Evolutionary conservation across 2,113 vertebrate genomes (phyloP).

Genomic region (Trinectes maculatus): DNA sequence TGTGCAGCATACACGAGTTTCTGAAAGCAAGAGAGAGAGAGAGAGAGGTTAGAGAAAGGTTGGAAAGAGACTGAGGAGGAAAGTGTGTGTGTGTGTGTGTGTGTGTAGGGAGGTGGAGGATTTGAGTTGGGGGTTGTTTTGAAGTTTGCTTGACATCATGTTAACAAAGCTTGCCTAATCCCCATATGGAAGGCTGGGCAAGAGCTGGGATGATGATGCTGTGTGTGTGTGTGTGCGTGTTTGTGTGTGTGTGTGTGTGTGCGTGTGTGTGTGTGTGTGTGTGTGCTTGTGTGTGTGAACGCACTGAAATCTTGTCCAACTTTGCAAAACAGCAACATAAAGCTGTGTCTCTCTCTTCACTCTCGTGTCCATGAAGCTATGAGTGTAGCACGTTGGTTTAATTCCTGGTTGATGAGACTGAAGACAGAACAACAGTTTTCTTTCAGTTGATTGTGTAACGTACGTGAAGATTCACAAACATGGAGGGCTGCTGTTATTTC

Average conservation of each 20-base stretch:
- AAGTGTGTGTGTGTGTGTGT: constrained; percentile 9
- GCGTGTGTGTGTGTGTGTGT: neutral
- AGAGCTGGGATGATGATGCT: constrained; percentile 31
- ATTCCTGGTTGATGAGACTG: constrained; percentile 8
- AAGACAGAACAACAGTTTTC: no score
- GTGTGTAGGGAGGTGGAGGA: constrained; percentile 14
- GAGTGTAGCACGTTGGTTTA: constrained; percentile 1
- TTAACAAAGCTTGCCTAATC: constrained; percentile 74
- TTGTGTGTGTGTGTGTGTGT: constrained; percentile 14
- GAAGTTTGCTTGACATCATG: constrained; percentile 73
- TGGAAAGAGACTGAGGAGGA: no score
- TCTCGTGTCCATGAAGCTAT: constrained; percentile 2
- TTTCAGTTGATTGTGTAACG: no score
- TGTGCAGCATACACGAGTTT: no score
- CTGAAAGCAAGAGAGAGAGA: constrained; percentile 3
- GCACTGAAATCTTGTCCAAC: no score
- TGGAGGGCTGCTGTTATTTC: no score
- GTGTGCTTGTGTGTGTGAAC: no score
- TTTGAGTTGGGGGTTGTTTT: constrained; percentile 65
- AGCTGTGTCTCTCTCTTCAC: neutral
- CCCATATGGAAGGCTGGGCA: constrained; percentile 51
- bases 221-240: constrained; percentile 15
- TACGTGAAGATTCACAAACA: neutral
- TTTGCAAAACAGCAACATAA: constrained; percentile 13
- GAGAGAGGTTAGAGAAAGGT: neutral